These are phyloP conservation scores for Mionectes macconnelli DNA, from an alignment of 2,113 vertebrate species.

Conservation along the genomic window DNA sequence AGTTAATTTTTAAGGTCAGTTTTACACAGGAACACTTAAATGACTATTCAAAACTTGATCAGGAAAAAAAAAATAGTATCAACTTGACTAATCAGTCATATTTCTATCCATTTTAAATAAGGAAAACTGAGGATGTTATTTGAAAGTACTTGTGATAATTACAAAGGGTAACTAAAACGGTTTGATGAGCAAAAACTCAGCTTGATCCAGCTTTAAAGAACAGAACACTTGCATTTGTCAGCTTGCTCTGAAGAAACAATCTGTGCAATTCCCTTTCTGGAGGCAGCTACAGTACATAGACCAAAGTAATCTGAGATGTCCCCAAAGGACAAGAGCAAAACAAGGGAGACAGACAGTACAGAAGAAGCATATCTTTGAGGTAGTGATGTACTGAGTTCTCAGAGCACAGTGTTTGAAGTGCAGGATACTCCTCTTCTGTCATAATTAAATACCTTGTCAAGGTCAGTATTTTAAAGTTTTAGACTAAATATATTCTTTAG, in stretches of 20 bases:
- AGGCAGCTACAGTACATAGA: neutral
- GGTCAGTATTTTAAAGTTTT: neutral
- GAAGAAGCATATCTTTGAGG: neutral
- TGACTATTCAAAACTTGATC: neutral
- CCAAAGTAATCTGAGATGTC: neutral
- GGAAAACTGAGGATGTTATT: neutral
- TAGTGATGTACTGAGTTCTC: fast-evolving
- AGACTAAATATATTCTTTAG: neutral
- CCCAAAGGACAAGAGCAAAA: neutral
- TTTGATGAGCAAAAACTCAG: neutral
- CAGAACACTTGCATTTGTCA: neutral
- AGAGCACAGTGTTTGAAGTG: neutral
- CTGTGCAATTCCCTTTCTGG: neutral
- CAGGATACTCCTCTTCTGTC: neutral
- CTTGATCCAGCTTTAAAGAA: neutral
- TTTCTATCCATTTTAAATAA: neutral
- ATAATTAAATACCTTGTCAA: neutral
- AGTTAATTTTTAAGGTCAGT: neutral
- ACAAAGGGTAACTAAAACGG: neutral
- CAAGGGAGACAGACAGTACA: fast-evolving
- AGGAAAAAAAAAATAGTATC: neutral
- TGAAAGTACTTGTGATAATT: neutral
- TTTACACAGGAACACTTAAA: neutral
- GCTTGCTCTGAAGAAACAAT: neutral
- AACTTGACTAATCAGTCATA: neutral